Evolutionary conservation across 2,113 vertebrate species (phyloP).

Genomic region (Tetrax tetrax): DNA sequence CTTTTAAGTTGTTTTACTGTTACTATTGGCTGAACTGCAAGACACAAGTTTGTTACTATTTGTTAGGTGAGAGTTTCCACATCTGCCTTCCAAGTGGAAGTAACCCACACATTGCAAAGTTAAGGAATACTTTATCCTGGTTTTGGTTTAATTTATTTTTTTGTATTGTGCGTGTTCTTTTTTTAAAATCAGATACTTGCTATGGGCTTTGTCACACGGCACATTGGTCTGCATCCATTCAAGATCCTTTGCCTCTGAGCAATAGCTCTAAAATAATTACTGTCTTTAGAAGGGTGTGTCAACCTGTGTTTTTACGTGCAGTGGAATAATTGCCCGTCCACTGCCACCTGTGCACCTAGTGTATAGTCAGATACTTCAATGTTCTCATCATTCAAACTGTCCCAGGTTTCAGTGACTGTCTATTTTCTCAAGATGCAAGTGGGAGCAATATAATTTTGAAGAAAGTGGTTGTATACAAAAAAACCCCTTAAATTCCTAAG

Average conservation of each 20-base stretch:
- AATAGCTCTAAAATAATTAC: not conserved
- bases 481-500: not conserved
- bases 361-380: not conserved
- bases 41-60: not conserved
- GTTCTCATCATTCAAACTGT: not conserved
- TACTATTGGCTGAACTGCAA: not conserved
- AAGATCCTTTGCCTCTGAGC: not conserved
- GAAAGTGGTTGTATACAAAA: not conserved
- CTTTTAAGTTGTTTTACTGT: not conserved
- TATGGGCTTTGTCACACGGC: not conserved
- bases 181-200: not conserved
- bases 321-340: not conserved
- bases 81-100: conserved; percentile 32
- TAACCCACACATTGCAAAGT: not conserved
- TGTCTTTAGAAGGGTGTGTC: not conserved
- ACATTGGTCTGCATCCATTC: not conserved
- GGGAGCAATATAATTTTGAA: not conserved
- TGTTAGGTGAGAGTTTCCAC: not conserved
- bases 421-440: not conserved
- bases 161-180: not conserved
- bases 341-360: not conserved
- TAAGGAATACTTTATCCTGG: not conserved
- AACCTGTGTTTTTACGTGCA: not conserved
- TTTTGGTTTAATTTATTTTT: not conserved
- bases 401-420: not conserved